Base-by-base conservation (phyloP, 53 echinoderm and acorn worm species). In the Holothuria leucospilota region DNA sequence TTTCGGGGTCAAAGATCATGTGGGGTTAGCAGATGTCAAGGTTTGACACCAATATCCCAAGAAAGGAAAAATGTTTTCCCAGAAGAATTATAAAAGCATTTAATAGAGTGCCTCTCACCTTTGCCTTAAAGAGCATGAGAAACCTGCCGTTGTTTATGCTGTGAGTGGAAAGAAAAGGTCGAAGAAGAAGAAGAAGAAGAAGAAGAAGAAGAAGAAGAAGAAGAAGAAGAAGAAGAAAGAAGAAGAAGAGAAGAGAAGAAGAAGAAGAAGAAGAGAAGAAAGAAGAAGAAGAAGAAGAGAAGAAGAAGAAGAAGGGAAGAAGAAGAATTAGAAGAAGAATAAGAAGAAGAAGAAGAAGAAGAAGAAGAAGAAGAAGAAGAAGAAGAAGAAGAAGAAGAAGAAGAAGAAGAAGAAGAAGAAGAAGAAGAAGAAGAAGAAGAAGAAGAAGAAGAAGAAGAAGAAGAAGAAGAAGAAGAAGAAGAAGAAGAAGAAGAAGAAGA, bases 401-500 rank as follows among this genome's bases (percentile, higher is more conserved):
- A 60, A 60, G 13, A 60, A 60, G 13, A 60, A 60, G 13, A 60
- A 60, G 13, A 60, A 60, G 13, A 60, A 60, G 13, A 60, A 60
- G 13, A 60, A 60, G 13, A 60, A 60, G 13, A 60, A 60, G 13
- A 60, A 60, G 13, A 60, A 60, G 13, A 60, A 60, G 13, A 60
- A 60, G 13, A 60, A 60, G 13, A 60, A 60, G 13, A 60, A 60
- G 13, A 60, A 60, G 13, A 60, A 60, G 13, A 60, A 60, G 13
- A 60, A 60, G 13, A 60, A 60, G 13, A 60, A 60, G 13, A 60
- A 60, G 13, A 60, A 60, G 13, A 60, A 60, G 13, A 60, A 60
- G 70, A n/a, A 69, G 70, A 13, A 69, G 70, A n/a, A 69, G 70
- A 13, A 69, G 70, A 69, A 69, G 70, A n/a, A 69, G 70, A n/a